These are phyloP conservation scores for Helicoverpa armigera DNA, from an alignment of 1,140 invertebrate species.

Conservation along the genomic window DNA sequence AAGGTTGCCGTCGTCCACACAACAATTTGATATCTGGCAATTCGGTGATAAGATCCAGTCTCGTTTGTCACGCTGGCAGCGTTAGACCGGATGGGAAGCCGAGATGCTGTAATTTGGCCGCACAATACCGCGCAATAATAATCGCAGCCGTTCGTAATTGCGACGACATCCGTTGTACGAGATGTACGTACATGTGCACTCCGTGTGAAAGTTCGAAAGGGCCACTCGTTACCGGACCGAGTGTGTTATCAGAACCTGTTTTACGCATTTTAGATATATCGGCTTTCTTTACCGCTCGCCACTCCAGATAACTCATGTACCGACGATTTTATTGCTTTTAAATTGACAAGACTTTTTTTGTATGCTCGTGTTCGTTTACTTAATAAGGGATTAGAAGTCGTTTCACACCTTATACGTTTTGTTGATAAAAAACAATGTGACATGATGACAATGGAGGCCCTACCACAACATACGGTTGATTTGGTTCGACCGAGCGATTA, in stretches of 20 bases:
- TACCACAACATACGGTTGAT: conserved; percentile 58
- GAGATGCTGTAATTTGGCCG: conserved; percentile 80
- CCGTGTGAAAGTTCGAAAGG: conserved; percentile 80
- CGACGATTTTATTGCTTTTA: conserved; percentile 66
- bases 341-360: conserved; percentile 56
- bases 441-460: conserved; percentile 53
- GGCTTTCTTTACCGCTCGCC: conserved; percentile 71
- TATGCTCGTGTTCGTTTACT: conserved; percentile 46
- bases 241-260: conserved; percentile 76
- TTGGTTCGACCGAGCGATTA: conserved; percentile 53
- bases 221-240: conserved; percentile 59
- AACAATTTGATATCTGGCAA: conserved; percentile 43
- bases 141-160: conserved; percentile 78
- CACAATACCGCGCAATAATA: conserved; percentile 82
- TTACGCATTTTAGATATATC: conserved; percentile 72
- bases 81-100: conserved; percentile 75
- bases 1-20: conserved; percentile 41
- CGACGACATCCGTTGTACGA: conserved; percentile 77
- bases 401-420: conserved; percentile 61
- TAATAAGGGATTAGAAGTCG: conserved; percentile 50
- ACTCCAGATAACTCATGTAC: conserved; percentile 63
- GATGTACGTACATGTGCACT: conserved; percentile 67
- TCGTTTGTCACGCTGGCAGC: conserved; percentile 49
- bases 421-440: conserved; percentile 44
- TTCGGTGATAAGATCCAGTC: conserved; percentile 44